Base-by-base conservation (phyloP, 2,797 vertebrate species). In the Danio aesculapii region DNA sequence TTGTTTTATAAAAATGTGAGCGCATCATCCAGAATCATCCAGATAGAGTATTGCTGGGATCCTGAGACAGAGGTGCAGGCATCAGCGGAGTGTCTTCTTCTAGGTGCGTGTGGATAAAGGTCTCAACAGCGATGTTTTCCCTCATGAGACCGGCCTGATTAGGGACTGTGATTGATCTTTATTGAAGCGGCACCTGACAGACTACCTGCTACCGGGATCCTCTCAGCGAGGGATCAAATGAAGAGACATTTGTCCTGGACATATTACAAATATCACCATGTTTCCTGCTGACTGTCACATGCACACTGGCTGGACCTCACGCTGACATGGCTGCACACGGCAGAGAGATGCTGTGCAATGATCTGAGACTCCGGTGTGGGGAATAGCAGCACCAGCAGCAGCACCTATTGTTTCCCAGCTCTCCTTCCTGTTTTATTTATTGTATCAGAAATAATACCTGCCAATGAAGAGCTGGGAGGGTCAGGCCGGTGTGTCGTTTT, bases 381-480 rank as follows among this genome's bases (percentile, higher is more conserved):
- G 78, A 84, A 79, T 75, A 83, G 76, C 44, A 70, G 68, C 67
- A 59, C 57, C 76, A 80, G 81, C 75, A 76, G 77, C 84, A 76
- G 76, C 77, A 76, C 52, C 62, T 67, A 86, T 82, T 83, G 83
- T 84, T 84, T 79, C 76, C 69, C 52, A 30, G 67, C 79, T 77
- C 78, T 73, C 41, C 46, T 77, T 79, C 77, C 81, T 86, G 83
- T 79, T 86, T 86, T 87, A 86, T 87, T 86, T 87, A 87, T 87
- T 84, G 83, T 83, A 81, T 86, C 78, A 83, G 72, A 74, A 87
- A 84, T 83, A 83, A 83, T 83, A 79, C 49, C 80, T 75, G 72
- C 59, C 72, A 75, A 81, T 81, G 79, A 77, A 81, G 74, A 53
- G 76, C 76, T 74, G 68, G 85, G 64, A 84, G 79, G 81, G 81